Base-by-base conservation (phyloP, 2,797 vertebrate species). In the Poeciliopsis presidionis region DNA sequence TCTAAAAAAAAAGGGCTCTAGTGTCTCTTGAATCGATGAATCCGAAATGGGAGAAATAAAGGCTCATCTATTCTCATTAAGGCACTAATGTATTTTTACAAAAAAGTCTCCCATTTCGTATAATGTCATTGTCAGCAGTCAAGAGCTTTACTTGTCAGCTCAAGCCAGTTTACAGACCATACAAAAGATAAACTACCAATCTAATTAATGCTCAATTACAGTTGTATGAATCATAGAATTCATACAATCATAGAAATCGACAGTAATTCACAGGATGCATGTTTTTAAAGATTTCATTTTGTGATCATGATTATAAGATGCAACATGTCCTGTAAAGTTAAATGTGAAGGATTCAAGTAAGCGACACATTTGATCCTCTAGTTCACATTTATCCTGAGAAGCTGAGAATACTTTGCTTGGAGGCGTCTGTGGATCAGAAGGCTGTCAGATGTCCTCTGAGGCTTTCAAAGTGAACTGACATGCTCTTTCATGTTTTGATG, bases 391-490 rank as follows among this genome's bases (percentile, higher is more conserved):
- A 95, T 94, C 90, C 30, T 93, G 88, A 95, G 88, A 92, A 95
- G 92, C 94, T 84, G 63, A 94, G 95, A 94, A 94, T 89, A 73
- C 90, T 90, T 90, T 91, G 92, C 92, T 84, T 81, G 87, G 94
- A 89, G 89, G 94, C 90, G 78, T 49, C 81, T 80, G 83, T 75
- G 95, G 93, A 95, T 96, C 95, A 96, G 96, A 97, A 91, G 86
- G 81, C 89, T 94, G 95, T 96, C 94, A 95, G 93, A 95, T 94
- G 89, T 94, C 94, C 95, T 96, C 89, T 91, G 94, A 96, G 92
- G 90, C 94, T 93, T 94, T 92, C 90, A 85, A 70, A 89, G 89
- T 89, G 75, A 84, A 84, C 85, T 77, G 89, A 80, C 88, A 82
- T 91, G 86, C 90, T 90, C 90, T 95, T 94, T 94, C 91, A 87